A percentile compares a stretch with the other conserved stretches of the same genome.
phyloP scores from a whole-genome alignment of 1,140 invertebrate genomes.

The Apis mellifera region Amel_HAv3.1 CM009941.2:10914501-10915000 shows the following conservation, averaged over 20 bases:
- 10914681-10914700: slow-evolving; percentile 69
- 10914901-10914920: background rate
- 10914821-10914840: slow-evolving; percentile 51
- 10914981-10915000: no score
- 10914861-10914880: background rate
- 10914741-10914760: slow-evolving; percentile 71
- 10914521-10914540: slow-evolving; percentile 5
- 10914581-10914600: slow-evolving; percentile 58
- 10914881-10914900: background rate
- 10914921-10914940: background rate
- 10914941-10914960: background rate
- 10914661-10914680: slow-evolving; percentile 37
- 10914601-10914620: slow-evolving; percentile 48
- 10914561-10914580: slow-evolving; percentile 12
- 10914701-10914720: background rate
- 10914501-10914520: slow-evolving; percentile 23
- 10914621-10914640: slow-evolving; percentile 49
- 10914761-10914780: slow-evolving; percentile 70
- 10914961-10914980: no score
- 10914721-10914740: slow-evolving; percentile 13
- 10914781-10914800: slow-evolving; percentile 73
- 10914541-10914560: slow-evolving; percentile 58
- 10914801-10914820: slow-evolving; percentile 70
- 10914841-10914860: slow-evolving; percentile 66
- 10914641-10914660: slow-evolving; percentile 43